These are phyloP conservation scores for Spea bombifrons DNA, from an alignment of 2,113 vertebrate species.

Conservation along the genomic window DNA sequence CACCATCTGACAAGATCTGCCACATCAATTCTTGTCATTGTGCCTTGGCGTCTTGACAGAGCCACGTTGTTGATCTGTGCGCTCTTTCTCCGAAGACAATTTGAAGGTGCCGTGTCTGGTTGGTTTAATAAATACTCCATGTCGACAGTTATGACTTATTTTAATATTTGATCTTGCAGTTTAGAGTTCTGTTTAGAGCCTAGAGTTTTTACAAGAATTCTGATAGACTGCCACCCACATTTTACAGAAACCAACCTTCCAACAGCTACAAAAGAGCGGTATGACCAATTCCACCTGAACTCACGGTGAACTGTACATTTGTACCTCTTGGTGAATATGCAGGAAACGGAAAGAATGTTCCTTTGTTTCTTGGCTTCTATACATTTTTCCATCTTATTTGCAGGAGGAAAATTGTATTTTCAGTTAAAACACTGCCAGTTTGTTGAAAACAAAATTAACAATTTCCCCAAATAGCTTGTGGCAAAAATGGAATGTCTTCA, in stretches of 20 bases:
- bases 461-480: not conserved
- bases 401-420: not conserved
- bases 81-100: constrained; percentile 57
- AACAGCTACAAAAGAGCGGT: not conserved
- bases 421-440: not conserved
- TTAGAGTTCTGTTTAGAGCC: constrained; percentile 46
- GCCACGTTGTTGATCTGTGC: constrained; percentile 46
- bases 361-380: constrained; percentile 26
- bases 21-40: constrained; percentile 57
- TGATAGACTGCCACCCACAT: constrained; percentile 36
- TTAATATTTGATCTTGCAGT: constrained; percentile 57
- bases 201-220: constrained; percentile 48
- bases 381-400: constrained; percentile 33
- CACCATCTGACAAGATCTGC: constrained; percentile 65
- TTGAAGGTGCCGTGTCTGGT: constrained; percentile 49
- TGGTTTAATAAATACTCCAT: constrained; percentile 56
- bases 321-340: not conserved
- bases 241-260: constrained; percentile 6
- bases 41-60: constrained; percentile 56
- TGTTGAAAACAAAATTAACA: constrained; percentile 12
- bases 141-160: constrained; percentile 65
- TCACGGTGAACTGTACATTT: constrained; percentile 21
- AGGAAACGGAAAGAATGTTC: constrained; percentile 18
- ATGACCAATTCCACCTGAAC: constrained; percentile 13
- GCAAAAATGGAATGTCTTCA: not conserved